Conservation (phyloP, 2,888 invertebrate genomes). For the Chrysopilus asiliformis region DNA sequence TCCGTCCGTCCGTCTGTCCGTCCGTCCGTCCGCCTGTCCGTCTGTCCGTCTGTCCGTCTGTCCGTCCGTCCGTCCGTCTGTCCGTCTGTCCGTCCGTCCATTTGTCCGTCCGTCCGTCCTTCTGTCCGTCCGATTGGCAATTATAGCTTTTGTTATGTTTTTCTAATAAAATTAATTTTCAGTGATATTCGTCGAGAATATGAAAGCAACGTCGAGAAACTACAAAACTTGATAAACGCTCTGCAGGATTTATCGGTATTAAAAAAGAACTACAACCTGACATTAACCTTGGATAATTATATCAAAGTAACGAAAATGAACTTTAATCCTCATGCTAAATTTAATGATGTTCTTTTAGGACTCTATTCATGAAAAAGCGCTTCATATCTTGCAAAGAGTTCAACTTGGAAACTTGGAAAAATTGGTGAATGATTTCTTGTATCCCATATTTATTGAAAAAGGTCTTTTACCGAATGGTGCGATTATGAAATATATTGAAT, state of each 20-base stretch:
- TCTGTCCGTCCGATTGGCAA: too few species aligned
- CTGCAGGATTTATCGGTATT: conserved; percentile 29
- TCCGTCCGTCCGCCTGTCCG: too few species aligned
- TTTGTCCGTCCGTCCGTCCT: too few species aligned
- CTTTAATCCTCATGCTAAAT: too few species aligned
- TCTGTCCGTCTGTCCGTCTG: too few species aligned
- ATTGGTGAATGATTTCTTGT: conserved; percentile 30
- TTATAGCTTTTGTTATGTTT: too few species aligned
- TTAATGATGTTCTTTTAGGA: too few species aligned
- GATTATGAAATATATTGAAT: conserved; percentile 28
- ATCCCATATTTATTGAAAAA: conserved; percentile 32
- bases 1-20: too few species aligned
- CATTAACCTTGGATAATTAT: conserved; percentile 32
- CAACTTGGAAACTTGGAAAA: conserved; percentile 29
- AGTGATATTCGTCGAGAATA: conserved; percentile 32
- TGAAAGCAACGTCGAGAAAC: conserved; percentile 27
- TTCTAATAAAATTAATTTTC: conserved; percentile 1
- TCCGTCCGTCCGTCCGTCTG: too few species aligned
- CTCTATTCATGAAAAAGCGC: conserved; percentile 29
- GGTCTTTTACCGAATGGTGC: conserved; percentile 26
- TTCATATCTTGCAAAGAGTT: conserved; percentile 31
- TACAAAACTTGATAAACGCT: conserved; percentile 27
- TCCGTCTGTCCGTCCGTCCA: too few species aligned
- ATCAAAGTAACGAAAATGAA: conserved; percentile 8
- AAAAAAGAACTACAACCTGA: conserved; percentile 30